Evolutionary conservation across 2,113 vertebrate genomes (phyloP), one percentile per base, ranked within the genome.

Genomic region (Brachyhypopomus gauderio): DNA sequence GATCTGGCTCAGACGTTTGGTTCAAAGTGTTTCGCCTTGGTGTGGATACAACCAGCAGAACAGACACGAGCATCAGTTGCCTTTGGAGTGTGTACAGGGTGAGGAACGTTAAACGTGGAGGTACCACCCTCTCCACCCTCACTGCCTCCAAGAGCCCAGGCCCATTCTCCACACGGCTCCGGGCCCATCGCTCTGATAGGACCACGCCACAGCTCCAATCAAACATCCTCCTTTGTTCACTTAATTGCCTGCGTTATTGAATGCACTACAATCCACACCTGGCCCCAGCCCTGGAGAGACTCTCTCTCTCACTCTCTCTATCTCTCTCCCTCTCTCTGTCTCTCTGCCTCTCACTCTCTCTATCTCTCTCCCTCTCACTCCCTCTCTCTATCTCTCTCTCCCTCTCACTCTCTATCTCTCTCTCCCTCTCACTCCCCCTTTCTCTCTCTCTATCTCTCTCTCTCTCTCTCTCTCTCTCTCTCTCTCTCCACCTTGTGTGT

Each of bases 211-310:
- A 52, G 77, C 75, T 83, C 69, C 77, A 86, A 82, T 80, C 73
- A 84, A 80, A 82, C 82, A 78, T 56, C 69, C 72, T 79, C 72
- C 64, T 75, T 87, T 85, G 79, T 85, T 80, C 58, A 73, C 60
- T 63, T 69, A 85, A 85, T 84, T 83, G 73, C 73, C 70, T 78
- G 41, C 59, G 22, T 81, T 83, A 85, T 85, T 85, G 75, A 87
- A 83, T 82, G 45, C 77, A 16, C 60, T 52, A 36, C 85, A 83
- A 58, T 82, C 79, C 79, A 83, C 81, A 83, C 81, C 73, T 80
- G 82, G 77, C 69, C 59, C 76, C 82, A 62, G 41, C 75, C 79
- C 76, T 62, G 66, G 72, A 76, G 83, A 77, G 85, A 77, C 67
- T 27, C 52, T 11, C 41, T n/a, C 70, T 25, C 72, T 69, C 45